Evolutionary conservation across 2,888 invertebrate species (phyloP).

Genomic region (Epirrhoe alternata): DNA sequence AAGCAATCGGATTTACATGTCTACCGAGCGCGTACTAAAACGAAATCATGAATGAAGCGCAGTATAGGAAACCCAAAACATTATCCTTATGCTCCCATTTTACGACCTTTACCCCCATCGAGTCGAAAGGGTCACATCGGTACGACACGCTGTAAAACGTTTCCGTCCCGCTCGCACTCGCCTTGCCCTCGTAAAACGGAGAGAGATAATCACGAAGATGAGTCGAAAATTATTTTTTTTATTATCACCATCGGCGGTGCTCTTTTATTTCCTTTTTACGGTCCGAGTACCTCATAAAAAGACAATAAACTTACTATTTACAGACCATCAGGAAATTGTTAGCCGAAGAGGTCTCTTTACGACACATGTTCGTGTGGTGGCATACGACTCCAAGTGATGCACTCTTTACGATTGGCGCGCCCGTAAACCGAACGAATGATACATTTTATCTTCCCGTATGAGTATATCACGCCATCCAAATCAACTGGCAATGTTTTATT

Average conservation of each 20-base stretch:
- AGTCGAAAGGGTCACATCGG: constrained; percentile 82
- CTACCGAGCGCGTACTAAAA: constrained; percentile 80
- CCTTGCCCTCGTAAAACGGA: constrained; percentile 68
- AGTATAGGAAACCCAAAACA: constrained; percentile 84
- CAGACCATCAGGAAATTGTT: constrained; percentile 86
- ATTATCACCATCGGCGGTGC: constrained; percentile 86
- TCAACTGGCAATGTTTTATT: constrained; percentile 55
- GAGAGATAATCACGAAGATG: constrained; percentile 83
- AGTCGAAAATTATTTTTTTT: constrained; percentile 86
- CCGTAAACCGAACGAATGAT: constrained; percentile 77
- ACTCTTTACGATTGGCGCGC: constrained; percentile 81
- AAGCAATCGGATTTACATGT: constrained; percentile 84
- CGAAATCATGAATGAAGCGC: constrained; percentile 85
- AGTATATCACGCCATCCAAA: constrained; percentile 63
- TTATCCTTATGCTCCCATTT: constrained; percentile 86
- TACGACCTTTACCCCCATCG: constrained; percentile 85
- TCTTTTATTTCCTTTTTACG: constrained; percentile 86
- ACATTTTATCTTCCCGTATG: constrained; percentile 70
- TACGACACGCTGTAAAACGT: constrained; percentile 76
- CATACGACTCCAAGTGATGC: constrained; percentile 68
- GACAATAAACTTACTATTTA: constrained; percentile 86
- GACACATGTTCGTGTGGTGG: constrained; percentile 80
- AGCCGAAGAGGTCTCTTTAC: constrained; percentile 85
- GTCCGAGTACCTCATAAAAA: constrained; percentile 86
- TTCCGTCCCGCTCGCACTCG: constrained; percentile 68